A percentile compares a stretch with the other conserved stretches of the same genome.
These are phyloP conservation scores for Limanda limanda DNA, from an alignment of 2,113 vertebrate species.

Conservation along the genomic window DNA sequence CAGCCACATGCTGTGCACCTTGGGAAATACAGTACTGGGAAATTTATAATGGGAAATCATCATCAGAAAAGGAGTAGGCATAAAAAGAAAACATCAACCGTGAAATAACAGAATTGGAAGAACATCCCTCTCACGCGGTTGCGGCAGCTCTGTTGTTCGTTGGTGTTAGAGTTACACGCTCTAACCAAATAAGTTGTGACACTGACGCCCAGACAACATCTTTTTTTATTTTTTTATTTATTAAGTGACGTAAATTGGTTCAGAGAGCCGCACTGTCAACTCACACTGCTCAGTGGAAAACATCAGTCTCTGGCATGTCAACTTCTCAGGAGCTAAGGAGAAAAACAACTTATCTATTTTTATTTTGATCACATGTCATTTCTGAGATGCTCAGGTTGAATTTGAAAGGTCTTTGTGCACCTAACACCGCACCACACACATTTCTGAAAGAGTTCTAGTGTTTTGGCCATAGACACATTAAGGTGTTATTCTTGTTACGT, in stretches of 20 bases:
- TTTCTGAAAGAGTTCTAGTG: not conserved
- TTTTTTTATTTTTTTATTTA: not conserved
- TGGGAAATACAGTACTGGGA: constrained; percentile 56
- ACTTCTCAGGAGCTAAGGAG: constrained; percentile 18
- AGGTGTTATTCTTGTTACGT: no score
- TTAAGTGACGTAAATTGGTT: constrained; percentile 21
- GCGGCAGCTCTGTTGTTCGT: constrained; percentile 21
- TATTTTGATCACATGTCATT: not conserved
- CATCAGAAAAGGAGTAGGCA: constrained; percentile 52
- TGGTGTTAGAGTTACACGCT: constrained; percentile 30
- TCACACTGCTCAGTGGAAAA: constrained; percentile 8
- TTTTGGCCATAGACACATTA: not conserved
- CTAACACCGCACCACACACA: not conserved
- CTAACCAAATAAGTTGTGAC: constrained; percentile 32
- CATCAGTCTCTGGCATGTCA: constrained; percentile 7
- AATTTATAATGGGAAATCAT: constrained; percentile 66
- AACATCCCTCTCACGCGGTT: constrained; percentile 16
- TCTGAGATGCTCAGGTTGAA: not conserved
- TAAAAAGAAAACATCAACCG: constrained; percentile 31
- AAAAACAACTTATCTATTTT: not conserved
- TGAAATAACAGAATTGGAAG: constrained; percentile 8
- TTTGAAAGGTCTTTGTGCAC: not conserved
- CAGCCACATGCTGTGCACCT: constrained; percentile 66
- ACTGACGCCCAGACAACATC: constrained; percentile 30
- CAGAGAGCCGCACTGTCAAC: constrained; percentile 24